phyloP scores from a whole-genome alignment of 23 tunicate genomes.

The Styela clava region DNA sequence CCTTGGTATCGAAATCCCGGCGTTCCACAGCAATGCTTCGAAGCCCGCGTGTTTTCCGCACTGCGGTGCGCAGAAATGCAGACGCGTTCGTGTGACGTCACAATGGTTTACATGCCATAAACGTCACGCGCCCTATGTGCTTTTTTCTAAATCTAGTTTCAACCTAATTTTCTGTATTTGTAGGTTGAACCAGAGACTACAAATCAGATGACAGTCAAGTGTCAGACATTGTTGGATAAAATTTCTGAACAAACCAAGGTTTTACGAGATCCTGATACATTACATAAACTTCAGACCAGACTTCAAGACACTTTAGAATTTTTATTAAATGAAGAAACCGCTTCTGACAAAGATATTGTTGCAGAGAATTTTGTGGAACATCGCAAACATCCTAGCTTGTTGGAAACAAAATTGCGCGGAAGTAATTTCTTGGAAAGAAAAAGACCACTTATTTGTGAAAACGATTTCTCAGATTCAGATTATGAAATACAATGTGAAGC shows the following conservation, averaged over 20 bases:
- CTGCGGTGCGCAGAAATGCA: too few species aligned
- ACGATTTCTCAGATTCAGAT: neutral
- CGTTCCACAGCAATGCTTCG: too few species aligned
- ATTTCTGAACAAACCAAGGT: neutral
- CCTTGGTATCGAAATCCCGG: too few species aligned
- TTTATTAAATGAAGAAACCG: too few species aligned
- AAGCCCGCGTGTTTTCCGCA: too few species aligned
- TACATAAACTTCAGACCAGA: neutral
- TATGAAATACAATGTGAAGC: neutral
- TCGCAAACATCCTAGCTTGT: neutral
- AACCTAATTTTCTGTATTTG: neutral
- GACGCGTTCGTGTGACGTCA: too few species aligned
- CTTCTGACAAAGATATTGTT: too few species aligned
- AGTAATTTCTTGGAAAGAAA: neutral
- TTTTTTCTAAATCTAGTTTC: neutral
- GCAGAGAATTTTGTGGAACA: too few species aligned
- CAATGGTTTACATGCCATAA: too few species aligned
- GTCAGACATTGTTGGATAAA: neutral
- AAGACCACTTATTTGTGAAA: neutral
- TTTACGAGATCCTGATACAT: neutral
- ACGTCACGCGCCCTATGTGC: too few species aligned
- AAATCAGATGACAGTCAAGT: neutral
- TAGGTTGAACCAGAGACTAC: slow-evolving; percentile 7
- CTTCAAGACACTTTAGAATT: neutral
- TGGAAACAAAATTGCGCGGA: neutral